Conservation (phyloP, 2,888 invertebrate genomes). For the Erebia epiphron region DNA sequence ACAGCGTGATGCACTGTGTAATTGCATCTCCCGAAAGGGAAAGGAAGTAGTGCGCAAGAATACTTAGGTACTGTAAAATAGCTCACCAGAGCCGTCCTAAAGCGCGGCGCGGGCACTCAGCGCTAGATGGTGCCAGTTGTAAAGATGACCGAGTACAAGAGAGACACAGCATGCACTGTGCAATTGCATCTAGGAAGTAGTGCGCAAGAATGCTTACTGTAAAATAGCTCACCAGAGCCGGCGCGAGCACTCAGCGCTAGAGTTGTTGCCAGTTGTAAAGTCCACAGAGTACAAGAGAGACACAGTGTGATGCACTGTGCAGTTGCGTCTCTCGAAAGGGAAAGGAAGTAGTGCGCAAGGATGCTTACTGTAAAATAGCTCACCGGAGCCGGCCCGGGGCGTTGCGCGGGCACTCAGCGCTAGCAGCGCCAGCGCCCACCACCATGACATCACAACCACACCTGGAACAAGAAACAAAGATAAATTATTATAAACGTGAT, state of each 20-base stretch:
- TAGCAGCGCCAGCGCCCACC: slow-evolving; percentile 79
- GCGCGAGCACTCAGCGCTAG: slow-evolving; percentile 73
- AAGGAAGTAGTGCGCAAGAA: slow-evolving; percentile 48
- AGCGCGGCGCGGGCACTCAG: slow-evolving; percentile 73
- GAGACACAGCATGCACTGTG: too few relatives aligned
- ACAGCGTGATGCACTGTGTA: slow-evolving; percentile 14
- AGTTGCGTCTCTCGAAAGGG: slow-evolving; percentile 16
- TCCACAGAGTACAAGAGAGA: background rate
- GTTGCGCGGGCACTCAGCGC: slow-evolving; percentile 73
- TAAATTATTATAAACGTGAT: background rate
- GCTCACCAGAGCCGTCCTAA: slow-evolving; percentile 79
- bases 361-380: slow-evolving; percentile 80
- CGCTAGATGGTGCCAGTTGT: slow-evolving; percentile 51
- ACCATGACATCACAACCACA: slow-evolving; percentile 83
- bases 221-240: slow-evolving; percentile 69
- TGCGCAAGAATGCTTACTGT: too few relatives aligned
- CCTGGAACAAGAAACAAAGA: slow-evolving; percentile 57
- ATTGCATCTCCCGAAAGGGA: slow-evolving; percentile 19
- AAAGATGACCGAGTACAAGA: too few relatives aligned
- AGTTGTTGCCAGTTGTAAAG: too few relatives aligned
- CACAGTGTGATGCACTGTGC: slow-evolving; percentile 16
- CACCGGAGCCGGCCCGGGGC: slow-evolving; percentile 79
- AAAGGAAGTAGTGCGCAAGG: slow-evolving; percentile 45
- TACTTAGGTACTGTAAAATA: slow-evolving; percentile 75
- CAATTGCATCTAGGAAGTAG: too few relatives aligned